Conservation (phyloP, 2,113 vertebrate genomes). For the Pollimyrus isidori region DNA sequence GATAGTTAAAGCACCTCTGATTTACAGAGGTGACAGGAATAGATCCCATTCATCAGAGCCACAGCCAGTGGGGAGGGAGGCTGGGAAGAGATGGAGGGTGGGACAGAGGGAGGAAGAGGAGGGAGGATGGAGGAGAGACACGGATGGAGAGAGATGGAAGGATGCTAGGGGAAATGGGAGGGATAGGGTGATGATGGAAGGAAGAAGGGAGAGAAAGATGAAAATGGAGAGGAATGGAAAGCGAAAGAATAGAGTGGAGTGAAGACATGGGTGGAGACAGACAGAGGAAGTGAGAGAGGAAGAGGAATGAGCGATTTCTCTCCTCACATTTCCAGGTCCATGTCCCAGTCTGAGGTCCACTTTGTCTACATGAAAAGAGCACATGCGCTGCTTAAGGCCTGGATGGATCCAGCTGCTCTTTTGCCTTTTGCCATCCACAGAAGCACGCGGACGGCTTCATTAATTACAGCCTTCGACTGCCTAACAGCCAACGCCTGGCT, state of each 20-base stretch:
- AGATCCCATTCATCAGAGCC: constrained; percentile 44
- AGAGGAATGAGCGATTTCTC: not conserved
- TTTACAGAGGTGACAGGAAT: constrained; percentile 47
- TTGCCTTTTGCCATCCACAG: not conserved
- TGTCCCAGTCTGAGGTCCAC: not conserved
- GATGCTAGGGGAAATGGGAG: not conserved
- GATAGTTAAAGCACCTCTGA: constrained; percentile 49
- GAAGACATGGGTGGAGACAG: not conserved
- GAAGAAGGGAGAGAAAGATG: not conserved
- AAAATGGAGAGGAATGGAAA: not conserved
- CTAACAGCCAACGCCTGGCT: not conserved
- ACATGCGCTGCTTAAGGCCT: not conserved
- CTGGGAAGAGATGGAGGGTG: not conserved
- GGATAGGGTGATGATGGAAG: not conserved
- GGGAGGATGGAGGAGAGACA: not conserved
- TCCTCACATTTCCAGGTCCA: not conserved
- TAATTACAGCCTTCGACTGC: not conserved
- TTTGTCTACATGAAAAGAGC: not conserved
- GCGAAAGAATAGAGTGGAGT: not conserved
- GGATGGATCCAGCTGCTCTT: not conserved
- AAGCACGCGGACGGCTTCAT: not conserved
- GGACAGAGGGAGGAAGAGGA: not conserved
- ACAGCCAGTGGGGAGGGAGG: constrained; percentile 32
- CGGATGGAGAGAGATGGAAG: not conserved
- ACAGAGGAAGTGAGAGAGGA: not conserved